A percentile compares a stretch with the other conserved stretches of the same genome.
Evolutionary conservation across 2,113 vertebrate species (phyloP).

Genomic region (Lamprologus ornatipinnis): DNA sequence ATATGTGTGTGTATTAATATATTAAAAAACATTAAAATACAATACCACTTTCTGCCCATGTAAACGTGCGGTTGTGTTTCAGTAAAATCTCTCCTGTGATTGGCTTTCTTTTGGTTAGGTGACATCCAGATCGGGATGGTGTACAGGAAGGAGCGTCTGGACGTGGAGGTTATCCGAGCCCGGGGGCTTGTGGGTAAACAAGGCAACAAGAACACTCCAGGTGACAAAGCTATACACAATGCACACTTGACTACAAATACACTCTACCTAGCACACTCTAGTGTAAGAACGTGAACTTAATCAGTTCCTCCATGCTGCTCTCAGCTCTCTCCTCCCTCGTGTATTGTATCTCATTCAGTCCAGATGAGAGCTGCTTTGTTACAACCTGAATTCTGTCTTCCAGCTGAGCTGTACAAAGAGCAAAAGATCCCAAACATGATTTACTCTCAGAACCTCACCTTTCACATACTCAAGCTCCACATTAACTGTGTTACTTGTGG

Average conservation of each 20-base stretch:
- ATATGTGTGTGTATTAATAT: not conserved
- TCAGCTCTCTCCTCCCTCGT: not conserved
- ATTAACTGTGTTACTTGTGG: not conserved
- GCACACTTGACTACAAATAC: not conserved
- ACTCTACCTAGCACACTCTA: not conserved
- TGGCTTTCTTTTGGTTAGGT: slow-evolving; percentile 67
- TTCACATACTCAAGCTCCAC: not conserved
- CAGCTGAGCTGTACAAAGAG: not conserved
- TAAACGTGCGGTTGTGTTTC: not conserved
- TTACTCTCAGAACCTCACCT: not conserved
- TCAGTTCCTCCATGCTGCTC: not conserved
- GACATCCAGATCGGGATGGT: slow-evolving; percentile 99
- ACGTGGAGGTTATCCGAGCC: slow-evolving; percentile 96
- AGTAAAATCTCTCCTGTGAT: not conserved
- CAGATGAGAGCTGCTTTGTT: not conserved
- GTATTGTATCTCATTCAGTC: not conserved
- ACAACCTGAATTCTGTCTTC: not conserved
- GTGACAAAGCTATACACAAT: slow-evolving; percentile 51
- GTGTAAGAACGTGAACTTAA: not conserved
- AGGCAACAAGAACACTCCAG: slow-evolving; percentile 98
- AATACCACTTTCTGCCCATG: not conserved
- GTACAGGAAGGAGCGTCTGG: slow-evolving; percentile 93
- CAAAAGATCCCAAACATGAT: not conserved
- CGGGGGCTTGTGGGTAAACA: slow-evolving; percentile 97
- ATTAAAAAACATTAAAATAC: not conserved